Base-by-base conservation (phyloP, 2,888 invertebrate genomes). In the Opisthograptis luteolata region DNA sequence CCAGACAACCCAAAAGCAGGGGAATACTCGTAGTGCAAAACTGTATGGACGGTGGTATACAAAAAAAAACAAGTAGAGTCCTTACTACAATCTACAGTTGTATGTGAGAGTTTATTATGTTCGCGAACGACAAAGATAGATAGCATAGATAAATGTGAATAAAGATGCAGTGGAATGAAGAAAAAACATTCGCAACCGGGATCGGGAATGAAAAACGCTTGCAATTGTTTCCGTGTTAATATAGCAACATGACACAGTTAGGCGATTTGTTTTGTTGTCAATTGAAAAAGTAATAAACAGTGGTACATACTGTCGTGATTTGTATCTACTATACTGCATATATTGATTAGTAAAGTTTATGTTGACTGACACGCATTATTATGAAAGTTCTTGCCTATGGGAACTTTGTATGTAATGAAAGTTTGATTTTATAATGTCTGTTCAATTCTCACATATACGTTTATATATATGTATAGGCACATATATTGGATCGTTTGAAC, bases 111-210 rank as follows among this genome's bases (percentile, higher is more conserved):
- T 8, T 32, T 17, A 25, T 25, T 36, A 39, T 55, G 32, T 10
- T n/a, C n/a, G 41, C 52, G 53, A 52, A 48, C 48, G 43, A 64
- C 17, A 54, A 37, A 55, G 42, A 63, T 17, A 55, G 42, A 65
- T 19, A 45, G 12, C 51, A 58, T 53, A 66, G 63, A 67, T 73
- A 74, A 79, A 79, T 70, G 70, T 52, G 66, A 69, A 64, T 58
- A 58, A 64, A 69, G 68, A 72, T 68, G 66, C 64, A 64, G 57
- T 58, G 66, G 58, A 79, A 80, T 77, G 73, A 76, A 76, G 79
- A 76, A 76, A 78, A 73, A 67, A 68, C 65, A 24, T 42, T 8
- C 63, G 70, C 20, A 22, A 24, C 8, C 32, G 24, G 27, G 62
- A 63, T 66, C 58, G 55, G 60, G 61, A 66, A 64, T 24, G 30